Base-by-base conservation (phyloP, 2,888 invertebrate genomes). In the Orgyia antiqua region DNA sequence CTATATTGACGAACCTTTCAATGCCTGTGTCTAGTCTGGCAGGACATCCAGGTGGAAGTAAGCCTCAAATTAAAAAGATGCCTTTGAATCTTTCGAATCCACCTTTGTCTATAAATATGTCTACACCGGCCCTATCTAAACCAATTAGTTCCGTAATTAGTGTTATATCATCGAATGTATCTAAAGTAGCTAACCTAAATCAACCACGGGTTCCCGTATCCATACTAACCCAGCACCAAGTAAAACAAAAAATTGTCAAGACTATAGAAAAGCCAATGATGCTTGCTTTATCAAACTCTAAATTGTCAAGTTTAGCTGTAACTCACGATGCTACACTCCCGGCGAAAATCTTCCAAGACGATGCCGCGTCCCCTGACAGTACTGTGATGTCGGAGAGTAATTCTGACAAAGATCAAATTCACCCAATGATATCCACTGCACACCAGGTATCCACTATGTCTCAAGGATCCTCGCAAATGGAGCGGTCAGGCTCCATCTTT, bases 291-390 rank as follows among this genome's bases (percentile, higher is more conserved):
- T 79, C 87, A 2, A 83, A 83, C 39, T 68, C 88, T 0, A 89
- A 88, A 45, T 54, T 88, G 8, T 90, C 90, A 0, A 87, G 89
- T 42, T 72, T 89, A 24, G 82, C 88, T 0, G 87, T 89, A 4
- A 72, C 86, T 1, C 88, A 89, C 51, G 91, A 89, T 53, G 89
- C 76, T 38, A 88, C 87, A 5, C 69, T 91, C 10, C 91, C 91
- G 0, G 90, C 89, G 4, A 91, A 91, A 60, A 90, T 91, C 54
- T 90, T 91, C 58, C 90, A 91, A 63, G 90, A 91, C 48, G 91
- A 91, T 44, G 89, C 88, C 0, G 88, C 89, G 0, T 90, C 90
- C 0, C 90, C 90, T 0, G 90, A 90, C 42, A 78, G 83, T 37
- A 76, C 84, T 1, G 73, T 75, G 3, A 49, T 62, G 0, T 56